A percentile compares a stretch with the other conserved stretches of the same genome.
Conservation (phyloP, 2,113 vertebrate genomes). For the Periophthalmus modestus region DNA sequence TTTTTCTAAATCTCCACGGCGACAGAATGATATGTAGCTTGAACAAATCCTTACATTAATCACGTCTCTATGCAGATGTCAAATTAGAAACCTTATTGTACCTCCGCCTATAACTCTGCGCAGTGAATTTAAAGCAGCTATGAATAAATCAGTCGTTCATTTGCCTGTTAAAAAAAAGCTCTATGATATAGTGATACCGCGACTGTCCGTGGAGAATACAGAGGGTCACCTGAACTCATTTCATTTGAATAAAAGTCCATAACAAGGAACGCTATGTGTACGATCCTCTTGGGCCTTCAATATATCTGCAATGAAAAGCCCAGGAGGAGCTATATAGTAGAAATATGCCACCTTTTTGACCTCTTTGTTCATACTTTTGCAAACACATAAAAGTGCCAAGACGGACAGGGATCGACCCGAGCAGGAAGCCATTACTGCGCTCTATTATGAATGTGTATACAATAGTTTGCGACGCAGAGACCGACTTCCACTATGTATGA, state of each 20-base stretch:
- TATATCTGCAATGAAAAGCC: background rate
- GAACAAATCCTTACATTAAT: conserved; percentile 7
- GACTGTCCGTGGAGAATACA: conserved; percentile 4
- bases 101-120: background rate
- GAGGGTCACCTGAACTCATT: conserved; percentile 13
- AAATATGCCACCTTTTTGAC: background rate
- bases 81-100: conserved; percentile 10
- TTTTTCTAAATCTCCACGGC: background rate
- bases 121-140: conserved; percentile 5
- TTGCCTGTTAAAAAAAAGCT: conserved; percentile 2
- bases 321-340: background rate
- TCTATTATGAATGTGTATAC: conserved; percentile 13
- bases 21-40: background rate
- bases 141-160: conserved; percentile 12
- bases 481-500: conserved; percentile 31
- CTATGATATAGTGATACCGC: conserved; percentile 5
- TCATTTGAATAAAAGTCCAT: conserved; percentile 10
- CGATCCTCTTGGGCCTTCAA: background rate
- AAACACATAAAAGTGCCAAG: background rate
- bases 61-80: background rate
- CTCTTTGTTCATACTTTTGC: background rate
- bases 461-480: conserved; percentile 15
- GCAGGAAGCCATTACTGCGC: background rate
- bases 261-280: conserved; percentile 2
- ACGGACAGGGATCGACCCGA: background rate